Conservation (phyloP, 1,140 invertebrate species). For the Ostrea denselamellosa region DNA sequence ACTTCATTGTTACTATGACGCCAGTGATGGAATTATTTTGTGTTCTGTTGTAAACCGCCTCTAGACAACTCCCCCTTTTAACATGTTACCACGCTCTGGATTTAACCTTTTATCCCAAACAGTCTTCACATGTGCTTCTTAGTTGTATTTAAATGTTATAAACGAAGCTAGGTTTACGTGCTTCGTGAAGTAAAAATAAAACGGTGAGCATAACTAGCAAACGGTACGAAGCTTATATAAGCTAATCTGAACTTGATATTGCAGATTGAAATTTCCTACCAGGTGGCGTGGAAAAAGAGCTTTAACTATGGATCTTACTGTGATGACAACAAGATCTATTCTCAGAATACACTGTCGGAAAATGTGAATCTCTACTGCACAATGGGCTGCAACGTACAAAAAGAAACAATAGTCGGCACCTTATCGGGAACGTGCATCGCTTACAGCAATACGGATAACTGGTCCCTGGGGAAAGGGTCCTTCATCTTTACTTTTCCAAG, state of each 20-base stretch:
- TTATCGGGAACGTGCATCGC: background rate
- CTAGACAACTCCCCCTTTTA: no score
- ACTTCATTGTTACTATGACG: no score
- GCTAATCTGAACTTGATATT: background rate
- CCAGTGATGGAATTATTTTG: background rate
- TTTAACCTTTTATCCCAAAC: no score
- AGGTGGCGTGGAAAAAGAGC: background rate
- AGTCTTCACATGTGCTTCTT: background rate
- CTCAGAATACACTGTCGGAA: background rate
- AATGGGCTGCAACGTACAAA: background rate
- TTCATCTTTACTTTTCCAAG: background rate
- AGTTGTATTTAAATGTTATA: no score
- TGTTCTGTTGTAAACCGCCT: background rate
- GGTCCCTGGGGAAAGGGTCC: background rate
- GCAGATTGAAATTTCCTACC: constrained; percentile 5
- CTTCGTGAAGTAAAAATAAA: background rate
- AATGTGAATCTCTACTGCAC: background rate
- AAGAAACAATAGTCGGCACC: background rate
- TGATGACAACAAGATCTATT: background rate
- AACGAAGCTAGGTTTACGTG: background rate
- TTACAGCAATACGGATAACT: background rate
- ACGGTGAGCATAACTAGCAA: background rate
- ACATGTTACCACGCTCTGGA: background rate
- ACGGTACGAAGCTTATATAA: background rate
- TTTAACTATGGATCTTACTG: background rate